These are phyloP conservation scores for Podotricha telesiphe DNA, from an alignment of 2,888 invertebrate species.

Conservation along the genomic window DNA sequence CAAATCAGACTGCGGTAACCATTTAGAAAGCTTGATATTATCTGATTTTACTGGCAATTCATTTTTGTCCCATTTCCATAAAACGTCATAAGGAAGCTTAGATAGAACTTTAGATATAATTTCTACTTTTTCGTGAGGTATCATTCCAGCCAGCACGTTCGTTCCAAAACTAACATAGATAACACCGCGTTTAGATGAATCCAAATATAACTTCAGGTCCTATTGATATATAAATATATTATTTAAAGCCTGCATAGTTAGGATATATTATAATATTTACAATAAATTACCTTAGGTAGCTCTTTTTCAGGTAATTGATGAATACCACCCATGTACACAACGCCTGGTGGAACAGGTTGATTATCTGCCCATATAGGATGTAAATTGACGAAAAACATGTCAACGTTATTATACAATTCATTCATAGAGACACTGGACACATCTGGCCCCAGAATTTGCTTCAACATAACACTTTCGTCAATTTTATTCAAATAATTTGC, in stretches of 20 bases:
- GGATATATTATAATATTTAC: background rate
- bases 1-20: constrained; percentile 75
- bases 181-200: constrained; percentile 67
- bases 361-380: constrained; percentile 61
- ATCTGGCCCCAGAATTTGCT: constrained; percentile 50
- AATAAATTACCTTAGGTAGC: constrained; percentile 61
- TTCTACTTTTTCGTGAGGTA: constrained; percentile 59
- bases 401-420: constrained; percentile 53
- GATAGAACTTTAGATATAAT: constrained; percentile 61
- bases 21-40: constrained; percentile 69
- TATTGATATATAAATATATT: constrained; percentile 40
- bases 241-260: background rate
- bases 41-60: constrained; percentile 57
- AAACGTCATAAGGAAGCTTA: constrained; percentile 66
- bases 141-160: constrained; percentile 57
- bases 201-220: constrained; percentile 63
- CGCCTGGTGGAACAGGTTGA: constrained; percentile 64
- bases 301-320: constrained; percentile 62
- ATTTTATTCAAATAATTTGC: constrained; percentile 31
- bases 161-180: constrained; percentile 76
- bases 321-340: constrained; percentile 68
- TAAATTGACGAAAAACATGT: constrained; percentile 67
- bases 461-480: constrained; percentile 44
- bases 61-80: constrained; percentile 74
- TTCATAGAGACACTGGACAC: constrained; percentile 46